Base-by-base conservation (phyloP, 1,140 invertebrate genomes). In the Reticulitermes speratus region DNA sequence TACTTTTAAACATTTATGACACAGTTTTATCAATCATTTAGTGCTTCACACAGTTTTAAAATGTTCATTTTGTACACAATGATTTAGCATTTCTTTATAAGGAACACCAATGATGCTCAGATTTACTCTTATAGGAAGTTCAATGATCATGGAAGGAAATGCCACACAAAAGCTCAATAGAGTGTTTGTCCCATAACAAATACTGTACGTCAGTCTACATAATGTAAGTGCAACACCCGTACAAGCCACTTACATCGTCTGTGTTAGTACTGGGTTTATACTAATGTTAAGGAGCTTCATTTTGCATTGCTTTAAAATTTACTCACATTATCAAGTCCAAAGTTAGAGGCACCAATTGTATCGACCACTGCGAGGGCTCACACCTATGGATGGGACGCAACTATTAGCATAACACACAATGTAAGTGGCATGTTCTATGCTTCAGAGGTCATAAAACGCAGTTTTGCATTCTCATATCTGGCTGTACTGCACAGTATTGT, bases 231-330 rank as follows among this genome's bases (percentile, higher is more conserved):
- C 14, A 75, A 30, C 65, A 30, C 25, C 25, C n/a, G 65, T 75
- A 30, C 65, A 75, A 75, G 65, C 65, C 65, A 75, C 65, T 75
- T 75, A 75, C 65, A 75, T 75, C 65, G 65, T 75, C 65, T 30
- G 65, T 75, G 65, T 75, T 75, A 75, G 65, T 75, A 75, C 65
- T 30, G 65, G 65, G 65, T 30, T 75, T 75, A 75, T 11, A 75
- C 65, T 75, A n/a, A 75, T 75, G 65, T 75, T 75, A 75, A 75
- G 65, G 65, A 75, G 25, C 8, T 75, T 75, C 65, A 75, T 30
- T 75, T 75, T 75, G 65, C 65, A 25, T 75, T 75, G 65, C n/a
- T 75, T 75, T 75, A 75, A 75, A 75, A 75, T 75, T 75, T 75
- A 75, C 65, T 75, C 65, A 75, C 65, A 75, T 75, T 30, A 75